Percentiles rank a stretch among this genome's conserved stretches.
Evolutionary conservation across 2,888 invertebrate species (phyloP).

Genomic region (Frankliniella intonsa): DNA sequence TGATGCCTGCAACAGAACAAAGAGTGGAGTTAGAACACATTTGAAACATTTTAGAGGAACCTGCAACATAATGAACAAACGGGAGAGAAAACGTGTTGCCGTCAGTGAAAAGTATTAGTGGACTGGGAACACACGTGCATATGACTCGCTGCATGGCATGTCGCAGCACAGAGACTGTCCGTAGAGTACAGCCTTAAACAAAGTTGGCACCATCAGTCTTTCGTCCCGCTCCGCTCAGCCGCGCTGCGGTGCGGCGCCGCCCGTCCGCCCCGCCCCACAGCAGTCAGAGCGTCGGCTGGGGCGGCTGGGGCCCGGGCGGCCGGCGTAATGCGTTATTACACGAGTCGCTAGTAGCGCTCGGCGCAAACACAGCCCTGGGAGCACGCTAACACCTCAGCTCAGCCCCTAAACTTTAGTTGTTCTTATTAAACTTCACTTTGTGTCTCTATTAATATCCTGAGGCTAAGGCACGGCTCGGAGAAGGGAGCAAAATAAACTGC

Average conservation of each 20-base stretch:
- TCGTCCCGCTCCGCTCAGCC: background rate
- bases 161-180: background rate
- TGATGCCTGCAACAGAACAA: background rate
- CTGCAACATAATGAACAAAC: too few species aligned
- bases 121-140: background rate
- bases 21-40: background rate
- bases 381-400: background rate
- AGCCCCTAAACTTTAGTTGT: constrained; percentile 2
- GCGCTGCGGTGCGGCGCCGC: background rate
- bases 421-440: constrained; percentile 21
- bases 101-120: background rate
- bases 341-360: background rate
- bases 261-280: background rate
- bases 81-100: background rate
- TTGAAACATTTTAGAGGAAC: too few species aligned
- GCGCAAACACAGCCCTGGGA: background rate
- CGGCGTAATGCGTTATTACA: constrained; percentile 17
- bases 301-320: background rate
- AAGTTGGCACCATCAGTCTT: background rate
- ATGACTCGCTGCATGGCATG: background rate
- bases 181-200: background rate
- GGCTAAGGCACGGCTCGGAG: background rate
- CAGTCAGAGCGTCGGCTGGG: background rate
- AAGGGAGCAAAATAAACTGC: background rate
- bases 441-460: constrained; percentile 5